Conservation (phyloP, 2,113 vertebrate species). For the Rhombomys opimus region DNA sequence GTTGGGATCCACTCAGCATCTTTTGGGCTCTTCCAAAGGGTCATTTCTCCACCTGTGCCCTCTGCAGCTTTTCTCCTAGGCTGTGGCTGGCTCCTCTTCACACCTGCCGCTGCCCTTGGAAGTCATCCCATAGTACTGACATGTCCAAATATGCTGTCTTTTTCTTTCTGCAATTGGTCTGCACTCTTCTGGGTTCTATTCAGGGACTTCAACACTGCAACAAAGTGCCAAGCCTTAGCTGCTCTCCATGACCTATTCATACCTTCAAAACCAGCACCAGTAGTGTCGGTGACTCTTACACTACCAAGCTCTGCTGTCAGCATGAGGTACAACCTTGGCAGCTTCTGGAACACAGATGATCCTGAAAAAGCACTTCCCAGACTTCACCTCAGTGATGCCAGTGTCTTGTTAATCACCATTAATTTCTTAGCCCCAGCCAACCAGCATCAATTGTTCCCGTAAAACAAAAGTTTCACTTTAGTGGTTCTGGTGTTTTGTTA, state of each 20-base stretch:
- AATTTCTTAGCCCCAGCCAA: background rate
- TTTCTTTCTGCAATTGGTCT: background rate
- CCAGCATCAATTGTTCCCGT: background rate
- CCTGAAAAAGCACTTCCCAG: background rate
- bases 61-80: no score
- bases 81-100: no score
- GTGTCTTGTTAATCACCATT: background rate
- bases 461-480: background rate
- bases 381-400: background rate
- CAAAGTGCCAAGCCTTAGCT: background rate
- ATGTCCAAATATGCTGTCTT: background rate
- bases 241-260: background rate
- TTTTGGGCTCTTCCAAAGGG: background rate
- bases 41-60: no score
- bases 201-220: background rate
- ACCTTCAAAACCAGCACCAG: background rate
- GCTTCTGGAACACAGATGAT: background rate
- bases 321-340: background rate
- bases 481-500: background rate
- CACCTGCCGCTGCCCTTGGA: background rate
- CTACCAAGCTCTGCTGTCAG: background rate
- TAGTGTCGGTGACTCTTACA: background rate
- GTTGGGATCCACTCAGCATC: background rate
- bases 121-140: background rate
- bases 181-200: background rate